Evolutionary conservation across 2,888 invertebrate species (phyloP).

Genomic region (Drosophila pseudotakahashii): DNA sequence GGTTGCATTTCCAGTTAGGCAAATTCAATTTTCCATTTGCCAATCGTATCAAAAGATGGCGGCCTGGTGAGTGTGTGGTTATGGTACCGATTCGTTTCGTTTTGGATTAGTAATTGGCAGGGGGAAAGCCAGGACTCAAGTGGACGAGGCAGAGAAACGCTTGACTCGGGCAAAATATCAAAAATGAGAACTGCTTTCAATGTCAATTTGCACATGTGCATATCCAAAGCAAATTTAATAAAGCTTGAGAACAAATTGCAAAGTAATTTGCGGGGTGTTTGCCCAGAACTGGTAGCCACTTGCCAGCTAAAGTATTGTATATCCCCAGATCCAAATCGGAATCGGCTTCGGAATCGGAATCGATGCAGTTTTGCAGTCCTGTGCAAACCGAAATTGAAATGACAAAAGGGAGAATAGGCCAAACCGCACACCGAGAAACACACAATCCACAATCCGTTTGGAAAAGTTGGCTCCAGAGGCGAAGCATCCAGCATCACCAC

Average conservation of each 20-base stretch:
- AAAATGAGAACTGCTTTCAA: conserved; percentile 51
- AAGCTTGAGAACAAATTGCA: conserved; percentile 41
- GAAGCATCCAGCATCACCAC: conserved; percentile 17
- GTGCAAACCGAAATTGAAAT: conserved; percentile 46
- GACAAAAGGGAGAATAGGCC: conserved; percentile 49
- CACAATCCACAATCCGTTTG: conserved; percentile 31
- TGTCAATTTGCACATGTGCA: conserved; percentile 43
- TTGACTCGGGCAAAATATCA: conserved; percentile 28
- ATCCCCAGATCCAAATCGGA: conserved; percentile 1
- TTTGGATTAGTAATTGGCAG: conserved; percentile 46
- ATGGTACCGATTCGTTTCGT: conserved; percentile 33
- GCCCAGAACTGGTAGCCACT: neutral
- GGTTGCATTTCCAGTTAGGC: conserved; percentile 53
- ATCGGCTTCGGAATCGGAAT: conserved; percentile 20
- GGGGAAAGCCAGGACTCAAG: conserved; percentile 57
- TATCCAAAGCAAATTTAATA: conserved; percentile 48
- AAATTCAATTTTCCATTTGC: conserved; percentile 70
- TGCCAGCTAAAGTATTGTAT: conserved; percentile 23
- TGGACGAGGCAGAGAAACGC: conserved; percentile 47
- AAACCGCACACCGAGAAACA: conserved; percentile 32
- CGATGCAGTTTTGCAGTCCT: conserved; percentile 53
- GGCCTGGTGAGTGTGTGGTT: conserved; percentile 9
- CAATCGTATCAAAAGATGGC: conserved; percentile 52
- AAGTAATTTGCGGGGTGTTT: conserved; percentile 58
- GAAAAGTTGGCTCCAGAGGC: conserved; percentile 21